A percentile compares a stretch with the other conserved stretches of the same genome.
Evolutionary conservation across 2,888 invertebrate genomes (phyloP).

Genomic region (Ypsolopha scabrella): DNA sequence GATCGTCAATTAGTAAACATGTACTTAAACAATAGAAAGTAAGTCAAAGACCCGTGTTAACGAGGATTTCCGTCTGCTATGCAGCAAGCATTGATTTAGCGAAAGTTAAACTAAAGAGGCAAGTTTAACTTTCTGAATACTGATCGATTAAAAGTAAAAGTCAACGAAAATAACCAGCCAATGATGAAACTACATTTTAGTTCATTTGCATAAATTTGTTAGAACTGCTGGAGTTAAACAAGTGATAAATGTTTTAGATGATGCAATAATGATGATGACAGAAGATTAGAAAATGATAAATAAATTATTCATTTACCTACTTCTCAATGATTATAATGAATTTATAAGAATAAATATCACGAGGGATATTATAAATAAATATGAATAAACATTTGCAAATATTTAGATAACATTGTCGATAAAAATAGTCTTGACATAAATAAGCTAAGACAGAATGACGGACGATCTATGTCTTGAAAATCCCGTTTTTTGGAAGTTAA

Average conservation of each 20-base stretch:
- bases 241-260: not conserved
- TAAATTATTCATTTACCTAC: too few species aligned
- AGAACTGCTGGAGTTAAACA: not conserved
- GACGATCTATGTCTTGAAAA: not conserved
- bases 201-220: conserved; percentile 32
- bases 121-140: conserved; percentile 42
- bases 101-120: conserved; percentile 31
- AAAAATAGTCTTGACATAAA: too few species aligned
- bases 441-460: not conserved
- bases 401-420: too few species aligned
- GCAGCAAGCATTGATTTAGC: conserved; percentile 20
- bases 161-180: conserved; percentile 17
- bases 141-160: conserved; percentile 61
- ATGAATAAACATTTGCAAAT: too few species aligned
- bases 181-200: conserved; percentile 19
- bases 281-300: too few species aligned
- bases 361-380: too few species aligned
- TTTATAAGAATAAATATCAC: too few species aligned
- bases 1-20: not conserved
- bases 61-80: conserved; percentile 13
- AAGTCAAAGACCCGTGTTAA: conserved; percentile 12
- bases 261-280: not conserved
- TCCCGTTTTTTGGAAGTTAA: not conserved
- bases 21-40: conserved; percentile 15
- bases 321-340: too few species aligned